phyloP scores from a whole-genome alignment of 2,888 invertebrate species.

The Formica aserva region DNA sequence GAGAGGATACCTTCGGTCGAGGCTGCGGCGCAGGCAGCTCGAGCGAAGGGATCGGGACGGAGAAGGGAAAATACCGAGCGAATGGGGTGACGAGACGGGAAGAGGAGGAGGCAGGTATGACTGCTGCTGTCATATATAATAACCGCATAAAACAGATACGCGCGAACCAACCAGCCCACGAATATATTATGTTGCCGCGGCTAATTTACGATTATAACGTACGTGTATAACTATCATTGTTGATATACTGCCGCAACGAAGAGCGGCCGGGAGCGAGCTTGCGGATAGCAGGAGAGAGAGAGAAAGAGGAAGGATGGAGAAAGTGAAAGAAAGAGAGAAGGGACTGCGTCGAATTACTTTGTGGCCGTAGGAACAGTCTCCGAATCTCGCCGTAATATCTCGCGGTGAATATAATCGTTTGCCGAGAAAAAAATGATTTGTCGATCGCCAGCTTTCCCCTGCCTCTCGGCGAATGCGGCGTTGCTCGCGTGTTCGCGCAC shows the following conservation, averaged over 20 bases:
- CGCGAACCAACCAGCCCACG: slow-evolving; percentile 83
- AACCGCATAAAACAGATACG: slow-evolving; percentile 86
- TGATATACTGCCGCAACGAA: slow-evolving; percentile 84
- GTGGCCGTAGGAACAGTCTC: slow-evolving; percentile 56
- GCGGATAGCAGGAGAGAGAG: slow-evolving; percentile 69
- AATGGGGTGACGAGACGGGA: slow-evolving; percentile 29
- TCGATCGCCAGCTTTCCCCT: slow-evolving; percentile 2
- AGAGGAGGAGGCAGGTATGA: slow-evolving; percentile 79
- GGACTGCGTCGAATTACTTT: slow-evolving; percentile 71
- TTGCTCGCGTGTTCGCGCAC: not conserved
- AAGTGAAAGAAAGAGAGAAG: slow-evolving; percentile 40
- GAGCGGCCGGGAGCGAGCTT: slow-evolving; percentile 75
- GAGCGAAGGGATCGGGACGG: slow-evolving; percentile 31
- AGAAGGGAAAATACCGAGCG: slow-evolving; percentile 17
- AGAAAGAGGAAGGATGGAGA: slow-evolving; percentile 8
- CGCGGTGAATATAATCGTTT: slow-evolving; percentile 31
- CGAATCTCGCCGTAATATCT: slow-evolving; percentile 59
- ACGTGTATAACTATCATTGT: slow-evolving; percentile 86
- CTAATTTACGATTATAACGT: slow-evolving; percentile 86
- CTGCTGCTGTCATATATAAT: slow-evolving; percentile 86
- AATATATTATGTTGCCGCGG: slow-evolving; percentile 86
- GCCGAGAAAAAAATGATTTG: slow-evolving; percentile 6
- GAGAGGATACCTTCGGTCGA: slow-evolving; percentile 26
- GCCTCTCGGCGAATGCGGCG: not conserved
- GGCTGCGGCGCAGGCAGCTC: not conserved